A percentile compares a stretch with the other conserved stretches of the same genome.
These are phyloP conservation scores for Orchesellides sinensis DNA, from an alignment of 2,888 invertebrate species.

Conservation along the genomic window DNA sequence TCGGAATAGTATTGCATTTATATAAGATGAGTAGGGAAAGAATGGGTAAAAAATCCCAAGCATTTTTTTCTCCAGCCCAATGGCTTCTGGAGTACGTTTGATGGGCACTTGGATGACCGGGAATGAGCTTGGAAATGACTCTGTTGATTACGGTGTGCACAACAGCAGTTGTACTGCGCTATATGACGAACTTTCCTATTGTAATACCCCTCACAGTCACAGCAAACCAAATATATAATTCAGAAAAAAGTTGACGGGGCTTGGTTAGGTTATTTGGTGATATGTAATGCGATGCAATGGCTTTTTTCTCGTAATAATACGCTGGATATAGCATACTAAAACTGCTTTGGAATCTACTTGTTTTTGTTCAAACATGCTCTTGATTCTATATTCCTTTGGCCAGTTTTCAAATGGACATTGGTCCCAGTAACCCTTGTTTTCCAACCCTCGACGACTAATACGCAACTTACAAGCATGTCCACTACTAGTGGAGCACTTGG, in stretches of 20 bases:
- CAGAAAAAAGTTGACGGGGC: constrained; percentile 44
- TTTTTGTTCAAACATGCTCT: too few species aligned
- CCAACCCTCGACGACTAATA: constrained; percentile 38
- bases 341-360: too few species aligned
- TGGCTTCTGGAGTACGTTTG: constrained; percentile 63
- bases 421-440: constrained; percentile 54
- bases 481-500: constrained; percentile 43
- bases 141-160: constrained; percentile 67
- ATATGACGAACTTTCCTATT: constrained; percentile 37
- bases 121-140: constrained; percentile 71
- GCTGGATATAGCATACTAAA: background rate
- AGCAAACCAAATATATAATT: constrained; percentile 51
- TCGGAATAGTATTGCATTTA: too few species aligned
- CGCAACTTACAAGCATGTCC: constrained; percentile 33
- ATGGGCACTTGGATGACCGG: constrained; percentile 70
- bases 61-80: constrained; percentile 55
- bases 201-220: constrained; percentile 19
- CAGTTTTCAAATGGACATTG: constrained; percentile 58
- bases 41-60: constrained; percentile 59
- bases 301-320: constrained; percentile 22
- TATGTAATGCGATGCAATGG: constrained; percentile 31
- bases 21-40: constrained; percentile 24
- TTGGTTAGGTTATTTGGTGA: constrained; percentile 24
- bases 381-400: constrained; percentile 35
- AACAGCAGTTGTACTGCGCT: constrained; percentile 4